Evolutionary conservation across 2,888 invertebrate genomes (phyloP).

Genomic region (Isotomurus palustris): DNA sequence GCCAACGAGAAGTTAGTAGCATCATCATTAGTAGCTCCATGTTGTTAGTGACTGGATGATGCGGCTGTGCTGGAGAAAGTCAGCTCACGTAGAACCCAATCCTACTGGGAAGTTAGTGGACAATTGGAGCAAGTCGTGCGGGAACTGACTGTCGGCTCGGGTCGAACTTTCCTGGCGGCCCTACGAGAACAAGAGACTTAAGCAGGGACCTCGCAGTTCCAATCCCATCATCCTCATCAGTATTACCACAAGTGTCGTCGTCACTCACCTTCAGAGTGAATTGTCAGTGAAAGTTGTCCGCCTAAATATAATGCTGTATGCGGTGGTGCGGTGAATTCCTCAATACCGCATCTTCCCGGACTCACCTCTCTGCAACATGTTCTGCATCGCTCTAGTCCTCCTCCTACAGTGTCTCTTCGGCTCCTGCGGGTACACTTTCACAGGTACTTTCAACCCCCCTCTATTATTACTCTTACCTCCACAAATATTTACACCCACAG

Average conservation of each 20-base stretch:
- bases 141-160: slow-evolving; percentile 31
- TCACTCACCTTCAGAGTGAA: slow-evolving; percentile 38
- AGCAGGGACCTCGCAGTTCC: slow-evolving; percentile 5
- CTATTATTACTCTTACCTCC: not conserved
- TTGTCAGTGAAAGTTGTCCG: slow-evolving; percentile 42
- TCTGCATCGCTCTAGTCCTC: slow-evolving; percentile 47
- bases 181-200: slow-evolving; percentile 4
- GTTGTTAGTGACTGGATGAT: too few species aligned
- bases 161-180: slow-evolving; percentile 25
- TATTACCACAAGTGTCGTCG: too few species aligned
- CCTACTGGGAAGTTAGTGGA: slow-evolving; percentile 32
- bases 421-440: slow-evolving; percentile 47
- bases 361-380: slow-evolving; percentile 46
- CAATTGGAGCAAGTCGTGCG: slow-evolving; percentile 35
- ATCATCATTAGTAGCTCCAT: not conserved
- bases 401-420: slow-evolving; percentile 47
- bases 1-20: not conserved
- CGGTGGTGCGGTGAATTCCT: slow-evolving; percentile 46
- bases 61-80: slow-evolving; percentile 30
- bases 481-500: too few species aligned
- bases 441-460: slow-evolving; percentile 33
- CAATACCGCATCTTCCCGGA: slow-evolving; percentile 46
- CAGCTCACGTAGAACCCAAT: slow-evolving; percentile 34
- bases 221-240: slow-evolving; percentile 25
- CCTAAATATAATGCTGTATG: slow-evolving; percentile 44